Percentiles rank a stretch among this genome's conserved stretches.
Conservation (phyloP, 2,797 vertebrate species). For the Clarias laeviceps region DNA sequence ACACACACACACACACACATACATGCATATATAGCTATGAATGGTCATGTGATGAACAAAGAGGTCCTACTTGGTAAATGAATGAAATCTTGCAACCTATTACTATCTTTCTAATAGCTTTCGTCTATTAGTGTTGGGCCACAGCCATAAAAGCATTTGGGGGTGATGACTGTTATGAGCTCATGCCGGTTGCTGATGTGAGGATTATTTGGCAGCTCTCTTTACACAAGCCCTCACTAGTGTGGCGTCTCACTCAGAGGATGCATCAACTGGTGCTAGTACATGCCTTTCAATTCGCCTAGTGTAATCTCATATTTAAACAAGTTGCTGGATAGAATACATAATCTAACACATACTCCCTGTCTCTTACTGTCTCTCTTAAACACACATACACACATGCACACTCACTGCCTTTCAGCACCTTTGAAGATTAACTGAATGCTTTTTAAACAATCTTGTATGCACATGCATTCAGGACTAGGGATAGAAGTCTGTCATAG, state of each 20-base stretch:
- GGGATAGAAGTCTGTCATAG: constrained; percentile 5
- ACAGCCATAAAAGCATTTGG: constrained; percentile 41
- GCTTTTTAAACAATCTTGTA: constrained; percentile 49
- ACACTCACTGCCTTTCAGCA: constrained; percentile 50
- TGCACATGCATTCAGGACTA: constrained; percentile 40
- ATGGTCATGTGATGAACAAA: constrained; percentile 1
- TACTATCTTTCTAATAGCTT: constrained; percentile 20
- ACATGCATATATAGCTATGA: neutral
- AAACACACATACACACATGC: constrained; percentile 3
- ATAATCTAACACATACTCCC: constrained; percentile 6
- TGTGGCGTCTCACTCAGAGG: constrained; percentile 25
- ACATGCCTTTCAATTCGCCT: constrained; percentile 16
- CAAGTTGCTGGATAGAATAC: constrained; percentile 16
- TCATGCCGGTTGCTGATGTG: constrained; percentile 52
- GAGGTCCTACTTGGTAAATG: neutral
- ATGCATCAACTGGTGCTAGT: constrained; percentile 15
- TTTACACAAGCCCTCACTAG: constrained; percentile 36
- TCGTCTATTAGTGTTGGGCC: constrained; percentile 35
- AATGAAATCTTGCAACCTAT: neutral
- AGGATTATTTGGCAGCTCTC: constrained; percentile 43
- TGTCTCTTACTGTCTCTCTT: constrained; percentile 21
- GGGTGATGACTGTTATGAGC: constrained; percentile 46
- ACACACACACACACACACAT: neutral
- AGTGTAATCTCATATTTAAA: constrained; percentile 45
- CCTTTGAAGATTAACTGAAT: constrained; percentile 48